phyloP scores from a whole-genome alignment of 37 sponge, comb jelly and placozoan species.

The Ianthella basta region DNA sequence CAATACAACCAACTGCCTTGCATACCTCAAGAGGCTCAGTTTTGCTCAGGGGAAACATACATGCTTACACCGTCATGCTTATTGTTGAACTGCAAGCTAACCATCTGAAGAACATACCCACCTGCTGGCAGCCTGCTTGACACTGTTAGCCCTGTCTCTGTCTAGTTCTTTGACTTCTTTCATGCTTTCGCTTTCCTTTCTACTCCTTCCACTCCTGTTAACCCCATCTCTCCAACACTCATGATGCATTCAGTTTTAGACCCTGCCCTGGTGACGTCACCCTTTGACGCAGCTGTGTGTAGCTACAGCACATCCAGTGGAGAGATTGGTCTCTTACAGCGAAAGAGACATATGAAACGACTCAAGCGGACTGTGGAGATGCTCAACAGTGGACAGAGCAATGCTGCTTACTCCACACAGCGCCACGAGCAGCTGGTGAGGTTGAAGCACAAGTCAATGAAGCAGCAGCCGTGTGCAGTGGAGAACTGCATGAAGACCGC shows the following conservation, averaged over 20 bases:
- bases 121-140: no score
- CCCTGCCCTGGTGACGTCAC: background rate
- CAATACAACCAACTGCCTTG: no score
- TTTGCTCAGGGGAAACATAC: no score
- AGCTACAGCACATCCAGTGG: constrained; percentile 48
- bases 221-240: no score
- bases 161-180: no score
- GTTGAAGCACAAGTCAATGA: constrained; percentile 5
- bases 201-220: no score
- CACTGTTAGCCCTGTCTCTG: no score
- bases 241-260: constrained; percentile 1
- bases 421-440: constrained; percentile 5
- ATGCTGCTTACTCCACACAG: background rate
- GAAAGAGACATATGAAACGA: constrained; percentile 22
- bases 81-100: no score
- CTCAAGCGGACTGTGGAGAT: background rate
- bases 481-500: background rate
- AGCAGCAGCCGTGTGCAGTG: background rate
- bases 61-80: no score
- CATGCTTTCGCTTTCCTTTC: no score
- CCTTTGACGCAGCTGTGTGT: constrained; percentile 48
- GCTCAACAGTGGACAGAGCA: background rate
- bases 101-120: no score
- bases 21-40: no score
- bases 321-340: constrained; percentile 58